Percentiles rank a stretch among this genome's conserved stretches.
Conservation (phyloP, 2,888 invertebrate genomes). For the Metopia argyrocephala region DNA sequence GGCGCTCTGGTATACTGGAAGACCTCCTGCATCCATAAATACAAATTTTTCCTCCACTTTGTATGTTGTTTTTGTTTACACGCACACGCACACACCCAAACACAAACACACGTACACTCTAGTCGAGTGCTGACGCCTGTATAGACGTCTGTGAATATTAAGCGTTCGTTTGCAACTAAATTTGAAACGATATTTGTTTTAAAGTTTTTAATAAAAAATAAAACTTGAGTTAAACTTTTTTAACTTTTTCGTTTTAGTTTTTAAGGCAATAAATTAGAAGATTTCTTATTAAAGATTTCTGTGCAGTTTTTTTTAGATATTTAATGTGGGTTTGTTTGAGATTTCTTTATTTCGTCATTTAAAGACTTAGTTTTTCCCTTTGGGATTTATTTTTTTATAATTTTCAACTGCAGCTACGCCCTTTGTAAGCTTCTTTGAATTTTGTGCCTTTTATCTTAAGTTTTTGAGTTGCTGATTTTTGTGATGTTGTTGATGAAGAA, state of each 20-base stretch:
- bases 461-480: background rate
- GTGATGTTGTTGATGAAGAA: background rate
- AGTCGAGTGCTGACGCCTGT: too few species aligned
- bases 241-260: constrained; percentile 1
- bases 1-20: constrained; percentile 79
- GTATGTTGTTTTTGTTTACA: constrained; percentile 69
- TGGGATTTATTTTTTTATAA: constrained; percentile 10
- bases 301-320: too few species aligned
- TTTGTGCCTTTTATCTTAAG: constrained; percentile 22
- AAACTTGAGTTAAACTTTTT: too few species aligned
- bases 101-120: background rate
- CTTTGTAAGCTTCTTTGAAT: constrained; percentile 18
- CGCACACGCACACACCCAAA: constrained; percentile 57
- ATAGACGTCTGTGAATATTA: too few species aligned
- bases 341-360: background rate
- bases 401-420: constrained; percentile 12
- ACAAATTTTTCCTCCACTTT: constrained; percentile 68
- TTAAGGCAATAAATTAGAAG: constrained; percentile 44
- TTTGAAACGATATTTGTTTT: too few species aligned
- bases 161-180: too few species aligned
- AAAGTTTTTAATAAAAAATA: too few species aligned
- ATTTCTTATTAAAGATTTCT: constrained; percentile 32
- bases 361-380: too few species aligned
- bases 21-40: constrained; percentile 79
- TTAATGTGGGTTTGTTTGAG: too few species aligned